These are phyloP conservation scores for Archips crataeganus DNA, from an alignment of 2,888 invertebrate species.

Conservation along the genomic window DNA sequence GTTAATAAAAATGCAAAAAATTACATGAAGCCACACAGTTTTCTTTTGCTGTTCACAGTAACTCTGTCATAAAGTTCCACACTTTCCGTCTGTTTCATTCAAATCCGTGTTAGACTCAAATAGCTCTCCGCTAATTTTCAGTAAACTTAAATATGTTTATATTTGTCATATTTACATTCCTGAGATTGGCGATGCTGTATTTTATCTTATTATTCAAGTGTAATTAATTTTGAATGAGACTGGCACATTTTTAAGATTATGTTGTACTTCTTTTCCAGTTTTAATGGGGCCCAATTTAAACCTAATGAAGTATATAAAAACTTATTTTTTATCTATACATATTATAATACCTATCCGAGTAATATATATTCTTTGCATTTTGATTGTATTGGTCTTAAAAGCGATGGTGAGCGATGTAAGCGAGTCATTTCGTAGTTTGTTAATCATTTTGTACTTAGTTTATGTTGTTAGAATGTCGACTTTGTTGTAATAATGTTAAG, in stretches of 20 bases:
- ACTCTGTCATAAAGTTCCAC: constrained; percentile 1
- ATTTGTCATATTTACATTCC: constrained; percentile 31
- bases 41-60: not conserved
- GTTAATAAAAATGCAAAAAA: too few species aligned
- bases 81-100: constrained; percentile 9
- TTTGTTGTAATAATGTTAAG: constrained; percentile 57
- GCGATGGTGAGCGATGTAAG: constrained; percentile 29
- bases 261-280: constrained; percentile 3
- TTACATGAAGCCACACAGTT: not conserved
- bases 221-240: constrained; percentile 8
- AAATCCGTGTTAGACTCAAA: constrained; percentile 24
- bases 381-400: constrained; percentile 22
- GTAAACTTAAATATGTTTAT: constrained; percentile 28
- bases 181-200: not conserved
- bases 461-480: constrained; percentile 64
- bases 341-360: not conserved
- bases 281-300: constrained; percentile 8
- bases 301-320: constrained; percentile 6
- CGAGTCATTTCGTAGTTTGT: constrained; percentile 43
- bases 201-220: not conserved
- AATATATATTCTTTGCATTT: constrained; percentile 9
- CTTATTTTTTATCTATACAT: constrained; percentile 8
- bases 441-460: constrained; percentile 72
- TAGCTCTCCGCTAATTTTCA: constrained; percentile 32
- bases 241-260: constrained; percentile 1